phyloP scores from a whole-genome alignment of 2,888 invertebrate genomes.

The Ormyrus pomaceus region DNA sequence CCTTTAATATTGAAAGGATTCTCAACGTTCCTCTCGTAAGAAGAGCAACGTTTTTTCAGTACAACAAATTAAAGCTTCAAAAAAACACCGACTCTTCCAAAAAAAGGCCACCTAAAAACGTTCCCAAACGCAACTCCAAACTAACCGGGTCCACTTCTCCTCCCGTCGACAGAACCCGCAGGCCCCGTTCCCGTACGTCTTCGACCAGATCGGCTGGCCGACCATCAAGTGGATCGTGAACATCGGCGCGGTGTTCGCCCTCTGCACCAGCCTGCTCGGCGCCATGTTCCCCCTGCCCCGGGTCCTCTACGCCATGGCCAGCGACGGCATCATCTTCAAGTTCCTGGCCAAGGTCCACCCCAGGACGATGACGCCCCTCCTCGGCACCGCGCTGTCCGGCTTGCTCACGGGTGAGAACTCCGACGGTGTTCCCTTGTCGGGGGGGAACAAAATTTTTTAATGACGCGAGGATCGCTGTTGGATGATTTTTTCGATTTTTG shows the following conservation, averaged over 20 bases:
- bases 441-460: no score
- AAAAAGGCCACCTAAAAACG: no score
- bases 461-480: no score
- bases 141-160: no score
- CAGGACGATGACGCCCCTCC: conserved; percentile 86
- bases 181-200: conserved; percentile 93
- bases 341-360: conserved; percentile 83
- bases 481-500: no score
- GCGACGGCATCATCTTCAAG: conserved; percentile 90
- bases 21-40: no score
- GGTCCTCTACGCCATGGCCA: conserved; percentile 93
- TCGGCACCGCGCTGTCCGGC: conserved; percentile 87
- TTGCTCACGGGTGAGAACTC: conserved; percentile 81
- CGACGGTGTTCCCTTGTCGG: no score
- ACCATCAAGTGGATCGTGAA: conserved; percentile 93
- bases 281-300: conserved; percentile 93
- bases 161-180: conserved; percentile 80
- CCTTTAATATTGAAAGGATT: no score
- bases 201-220: conserved; percentile 85
- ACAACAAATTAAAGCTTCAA: no score
- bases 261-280: conserved; percentile 91
- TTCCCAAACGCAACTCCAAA: no score
- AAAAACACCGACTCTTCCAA: no score
- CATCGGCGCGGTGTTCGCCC: conserved; percentile 92
- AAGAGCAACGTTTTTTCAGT: no score